Percentiles rank a stretch among this genome's conserved stretches.
These are phyloP conservation scores for Parnassius mnemosyne DNA, from an alignment of 2,888 invertebrate genomes.

Conservation along the genomic window DNA sequence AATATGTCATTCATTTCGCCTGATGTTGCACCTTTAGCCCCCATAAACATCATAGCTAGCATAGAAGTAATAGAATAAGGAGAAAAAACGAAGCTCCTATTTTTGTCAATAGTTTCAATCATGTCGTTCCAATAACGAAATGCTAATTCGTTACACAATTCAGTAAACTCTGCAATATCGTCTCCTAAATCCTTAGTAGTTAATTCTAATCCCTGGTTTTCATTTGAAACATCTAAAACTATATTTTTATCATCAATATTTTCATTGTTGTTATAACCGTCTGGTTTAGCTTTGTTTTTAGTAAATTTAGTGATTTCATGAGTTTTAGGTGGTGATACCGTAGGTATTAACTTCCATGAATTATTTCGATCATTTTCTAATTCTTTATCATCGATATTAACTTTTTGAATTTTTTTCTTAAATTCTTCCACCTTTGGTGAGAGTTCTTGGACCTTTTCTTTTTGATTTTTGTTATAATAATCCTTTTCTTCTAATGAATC, in stretches of 20 bases:
- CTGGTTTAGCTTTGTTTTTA: constrained; percentile 64
- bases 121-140: constrained; percentile 91
- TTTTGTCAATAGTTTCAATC: constrained; percentile 85
- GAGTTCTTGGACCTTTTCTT: constrained; percentile 42
- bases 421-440: constrained; percentile 69
- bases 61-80: constrained; percentile 92
- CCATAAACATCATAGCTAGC: constrained; percentile 94
- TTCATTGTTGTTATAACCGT: constrained; percentile 45
- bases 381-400: constrained; percentile 71
- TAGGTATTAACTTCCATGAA: constrained; percentile 82
- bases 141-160: constrained; percentile 91
- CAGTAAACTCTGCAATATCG: constrained; percentile 88
- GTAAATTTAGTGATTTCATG: constrained; percentile 55
- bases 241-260: constrained; percentile 58
- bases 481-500: constrained; percentile 24
- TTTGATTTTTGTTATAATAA: constrained; percentile 32
- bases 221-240: constrained; percentile 62
- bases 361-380: constrained; percentile 60
- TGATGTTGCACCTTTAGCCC: constrained; percentile 91
- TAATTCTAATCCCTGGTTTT: constrained; percentile 86
- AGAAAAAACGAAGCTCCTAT: constrained; percentile 89
- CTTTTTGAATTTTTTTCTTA: constrained; percentile 73
- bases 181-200: constrained; percentile 86
- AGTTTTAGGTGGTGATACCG: constrained; percentile 74
- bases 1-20: constrained; percentile 94